These are phyloP conservation scores for Melanerpes aurifrons DNA, from an alignment of 2,113 vertebrate genomes.

Conservation along the genomic window DNA sequence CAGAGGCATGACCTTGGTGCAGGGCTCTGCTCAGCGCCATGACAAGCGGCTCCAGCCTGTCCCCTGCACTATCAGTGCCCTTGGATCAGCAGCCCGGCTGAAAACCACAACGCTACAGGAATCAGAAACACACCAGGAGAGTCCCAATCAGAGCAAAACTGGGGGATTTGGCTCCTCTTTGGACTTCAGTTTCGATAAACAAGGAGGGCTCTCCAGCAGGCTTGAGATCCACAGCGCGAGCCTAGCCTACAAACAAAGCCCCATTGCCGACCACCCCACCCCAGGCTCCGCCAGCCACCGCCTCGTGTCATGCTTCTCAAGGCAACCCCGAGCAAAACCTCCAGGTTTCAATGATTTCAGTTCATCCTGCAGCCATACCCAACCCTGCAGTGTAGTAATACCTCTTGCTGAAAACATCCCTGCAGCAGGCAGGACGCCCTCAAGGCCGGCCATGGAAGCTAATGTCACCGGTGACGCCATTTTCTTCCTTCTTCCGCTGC, in stretches of 20 bases:
- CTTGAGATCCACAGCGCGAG: background rate
- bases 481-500: conserved; percentile 72
- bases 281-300: background rate
- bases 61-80: rapidly evolving
- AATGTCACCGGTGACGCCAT: conserved; percentile 73
- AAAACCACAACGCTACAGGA: background rate
- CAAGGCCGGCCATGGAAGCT: background rate
- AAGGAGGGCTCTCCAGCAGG: background rate
- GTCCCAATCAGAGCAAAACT: background rate
- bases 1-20: background rate
- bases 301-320: background rate
- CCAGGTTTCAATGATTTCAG: background rate
- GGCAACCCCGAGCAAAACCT: background rate
- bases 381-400: background rate
- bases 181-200: background rate
- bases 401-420: background rate
- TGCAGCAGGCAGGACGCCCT: background rate
- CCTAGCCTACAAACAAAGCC: background rate
- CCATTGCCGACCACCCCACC: background rate
- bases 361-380: background rate
- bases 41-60: rapidly evolving
- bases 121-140: background rate
- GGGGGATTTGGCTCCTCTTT: background rate
- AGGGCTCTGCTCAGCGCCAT: background rate
- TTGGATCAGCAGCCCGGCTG: rapidly evolving